phyloP scores from a whole-genome alignment of 2,888 invertebrate genomes.

The Ophion ellenae region DNA sequence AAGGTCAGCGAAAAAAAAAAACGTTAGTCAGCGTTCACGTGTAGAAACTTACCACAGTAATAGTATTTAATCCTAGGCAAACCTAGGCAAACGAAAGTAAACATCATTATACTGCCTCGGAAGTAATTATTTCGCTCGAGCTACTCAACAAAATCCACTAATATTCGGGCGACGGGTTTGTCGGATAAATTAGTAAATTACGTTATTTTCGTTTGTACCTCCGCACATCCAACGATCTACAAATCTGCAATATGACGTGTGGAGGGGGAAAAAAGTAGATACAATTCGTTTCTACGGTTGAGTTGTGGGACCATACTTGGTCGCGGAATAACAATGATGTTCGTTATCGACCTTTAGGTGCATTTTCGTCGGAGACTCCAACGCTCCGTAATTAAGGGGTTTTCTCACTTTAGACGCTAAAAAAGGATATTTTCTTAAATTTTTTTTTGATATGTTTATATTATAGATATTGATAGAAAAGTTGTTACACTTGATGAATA shows the following conservation, averaged over 20 bases:
- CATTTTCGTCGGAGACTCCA: neutral
- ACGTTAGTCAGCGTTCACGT: constrained; percentile 9
- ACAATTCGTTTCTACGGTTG: constrained; percentile 44
- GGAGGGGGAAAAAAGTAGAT: neutral
- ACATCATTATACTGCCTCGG: constrained; percentile 60
- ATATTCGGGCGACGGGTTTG: constrained; percentile 6
- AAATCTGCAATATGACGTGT: neutral
- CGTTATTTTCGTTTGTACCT: neutral
- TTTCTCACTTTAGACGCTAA: no score
- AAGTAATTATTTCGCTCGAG: constrained; percentile 31
- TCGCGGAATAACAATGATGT: constrained; percentile 32
- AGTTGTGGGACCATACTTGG: constrained; percentile 53
- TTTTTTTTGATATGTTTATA: no score
- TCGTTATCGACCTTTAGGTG: neutral
- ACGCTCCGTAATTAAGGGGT: no score
- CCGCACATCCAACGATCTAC: neutral
- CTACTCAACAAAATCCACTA: constrained; percentile 40
- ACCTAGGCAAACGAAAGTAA: constrained; percentile 83
- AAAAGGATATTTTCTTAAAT: no score
- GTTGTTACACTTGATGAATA: no score
- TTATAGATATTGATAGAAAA: no score
- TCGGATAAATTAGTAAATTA: constrained; percentile 9
- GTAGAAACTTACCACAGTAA: constrained; percentile 87
- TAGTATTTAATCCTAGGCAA: constrained; percentile 88
- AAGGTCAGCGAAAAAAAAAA: constrained; percentile 8